These are phyloP conservation scores for Xestia sexstrigata DNA, from an alignment of 2,888 invertebrate genomes.

Conservation along the genomic window DNA sequence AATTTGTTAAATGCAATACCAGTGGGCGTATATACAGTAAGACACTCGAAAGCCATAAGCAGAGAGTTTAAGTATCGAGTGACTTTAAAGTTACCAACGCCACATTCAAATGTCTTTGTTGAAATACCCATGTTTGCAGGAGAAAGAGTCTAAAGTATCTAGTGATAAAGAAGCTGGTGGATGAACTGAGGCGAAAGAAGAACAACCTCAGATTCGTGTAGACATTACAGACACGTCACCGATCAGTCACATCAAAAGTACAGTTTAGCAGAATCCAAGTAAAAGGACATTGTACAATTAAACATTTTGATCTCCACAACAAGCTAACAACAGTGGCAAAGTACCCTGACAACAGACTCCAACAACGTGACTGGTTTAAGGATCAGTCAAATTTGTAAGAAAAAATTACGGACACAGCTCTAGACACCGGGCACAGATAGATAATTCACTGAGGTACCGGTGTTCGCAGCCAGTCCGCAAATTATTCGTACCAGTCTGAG, in stretches of 20 bases:
- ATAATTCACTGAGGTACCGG: background rate
- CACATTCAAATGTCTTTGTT: conserved; percentile 39
- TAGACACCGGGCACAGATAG: background rate
- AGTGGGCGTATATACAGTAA: conserved; percentile 35
- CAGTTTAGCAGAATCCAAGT: background rate
- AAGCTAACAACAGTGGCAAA: background rate
- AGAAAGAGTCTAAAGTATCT: conserved; percentile 16
- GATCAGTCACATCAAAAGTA: background rate
- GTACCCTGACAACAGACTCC: background rate
- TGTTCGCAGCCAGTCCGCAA: background rate
- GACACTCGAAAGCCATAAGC: conserved; percentile 37
- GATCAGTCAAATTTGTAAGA: background rate
- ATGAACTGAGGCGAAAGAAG: background rate
- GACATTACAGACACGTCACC: background rate
- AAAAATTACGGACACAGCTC: background rate
- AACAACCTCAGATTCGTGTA: background rate
- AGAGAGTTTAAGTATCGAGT: conserved; percentile 45
- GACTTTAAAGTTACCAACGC: conserved; percentile 42
- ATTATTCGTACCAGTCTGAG: background rate
- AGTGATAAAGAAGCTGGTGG: background rate
- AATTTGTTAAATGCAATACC: conserved; percentile 37
- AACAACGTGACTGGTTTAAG: background rate
- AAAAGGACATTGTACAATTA: background rate
- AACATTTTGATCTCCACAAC: background rate
- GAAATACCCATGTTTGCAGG: conserved; percentile 51